A percentile compares a stretch with the other conserved stretches of the same genome.
Evolutionary conservation across 2,797 vertebrate species (phyloP).

Genomic region (Xyrichtys novacula): DNA sequence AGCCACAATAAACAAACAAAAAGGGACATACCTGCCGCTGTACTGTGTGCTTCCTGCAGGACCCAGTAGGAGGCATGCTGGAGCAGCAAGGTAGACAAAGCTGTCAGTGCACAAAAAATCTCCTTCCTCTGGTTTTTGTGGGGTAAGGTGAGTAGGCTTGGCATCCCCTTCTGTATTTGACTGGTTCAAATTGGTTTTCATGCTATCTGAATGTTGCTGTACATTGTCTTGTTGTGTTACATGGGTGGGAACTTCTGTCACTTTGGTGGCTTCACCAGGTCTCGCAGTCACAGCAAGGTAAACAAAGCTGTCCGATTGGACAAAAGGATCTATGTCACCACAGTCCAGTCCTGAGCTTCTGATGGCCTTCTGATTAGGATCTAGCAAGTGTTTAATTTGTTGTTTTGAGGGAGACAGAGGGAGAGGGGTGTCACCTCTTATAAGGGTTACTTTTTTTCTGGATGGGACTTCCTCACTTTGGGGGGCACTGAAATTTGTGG

Average conservation of each 20-base stretch:
- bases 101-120: slow-evolving; percentile 88
- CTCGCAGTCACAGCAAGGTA: slow-evolving; percentile 86
- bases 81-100: slow-evolving; percentile 87
- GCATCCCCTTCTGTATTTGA: slow-evolving; percentile 16
- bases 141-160: slow-evolving; percentile 52
- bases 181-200: slow-evolving; percentile 32
- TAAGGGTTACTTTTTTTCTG: slow-evolving; percentile 74
- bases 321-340: slow-evolving; percentile 83
- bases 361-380: slow-evolving; percentile 74
- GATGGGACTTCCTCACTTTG: slow-evolving; percentile 44
- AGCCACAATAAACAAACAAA: neutral
- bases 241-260: slow-evolving; percentile 33
- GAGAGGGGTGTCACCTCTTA: slow-evolving; percentile 73
- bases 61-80: slow-evolving; percentile 83
- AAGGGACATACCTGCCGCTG: slow-evolving; percentile 70
- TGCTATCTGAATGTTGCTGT: slow-evolving; percentile 9
- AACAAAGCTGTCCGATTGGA: slow-evolving; percentile 86
- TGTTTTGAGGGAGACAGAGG: slow-evolving; percentile 80
- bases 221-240: slow-evolving; percentile 32
- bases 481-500: neutral
- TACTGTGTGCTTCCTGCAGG: slow-evolving; percentile 80
- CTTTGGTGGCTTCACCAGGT: slow-evolving; percentile 58
- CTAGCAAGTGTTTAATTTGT: slow-evolving; percentile 62
- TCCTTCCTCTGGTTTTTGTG: slow-evolving; percentile 81
- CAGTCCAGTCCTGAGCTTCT: slow-evolving; percentile 79